Conservation (phyloP, 2,888 invertebrate genomes). For the Sarcophaga variegata region DNA sequence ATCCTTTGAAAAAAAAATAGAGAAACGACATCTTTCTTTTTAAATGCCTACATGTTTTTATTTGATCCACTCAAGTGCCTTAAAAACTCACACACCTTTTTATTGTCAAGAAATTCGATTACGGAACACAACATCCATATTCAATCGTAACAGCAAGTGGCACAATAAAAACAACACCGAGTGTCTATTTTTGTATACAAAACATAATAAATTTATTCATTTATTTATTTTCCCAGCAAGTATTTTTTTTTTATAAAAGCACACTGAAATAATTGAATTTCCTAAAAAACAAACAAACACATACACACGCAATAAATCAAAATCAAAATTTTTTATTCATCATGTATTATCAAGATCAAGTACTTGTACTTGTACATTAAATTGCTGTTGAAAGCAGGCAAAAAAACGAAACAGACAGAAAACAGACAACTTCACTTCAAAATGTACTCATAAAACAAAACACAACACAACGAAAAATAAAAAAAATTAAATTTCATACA, state of each 20-base stretch:
- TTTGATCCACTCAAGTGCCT: neutral
- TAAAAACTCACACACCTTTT: neutral
- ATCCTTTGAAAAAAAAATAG: too few species aligned
- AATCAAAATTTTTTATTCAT: conserved; percentile 3
- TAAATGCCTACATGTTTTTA: too few species aligned
- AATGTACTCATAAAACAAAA: too few species aligned
- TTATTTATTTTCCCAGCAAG: neutral
- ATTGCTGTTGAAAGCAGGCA: neutral
- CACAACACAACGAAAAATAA: too few species aligned
- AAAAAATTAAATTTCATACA: too few species aligned
- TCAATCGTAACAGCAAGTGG: neutral
- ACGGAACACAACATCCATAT: neutral
- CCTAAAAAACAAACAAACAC: neutral
- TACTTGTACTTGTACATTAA: neutral
- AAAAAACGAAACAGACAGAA: neutral
- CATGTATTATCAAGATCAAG: neutral
- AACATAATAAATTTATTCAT: neutral
- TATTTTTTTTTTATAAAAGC: conserved; percentile 3
- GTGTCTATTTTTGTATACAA: conserved; percentile 1
- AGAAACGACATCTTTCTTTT: too few species aligned
- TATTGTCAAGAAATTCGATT: neutral
- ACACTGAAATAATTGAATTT: conserved; percentile 32
- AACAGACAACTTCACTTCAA: neutral
- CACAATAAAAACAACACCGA: neutral
- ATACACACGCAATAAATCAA: neutral